Percentiles rank a stretch among this genome's conserved stretches.
Conservation (phyloP, 2,888 invertebrate species). For the Dicycla oo region DNA sequence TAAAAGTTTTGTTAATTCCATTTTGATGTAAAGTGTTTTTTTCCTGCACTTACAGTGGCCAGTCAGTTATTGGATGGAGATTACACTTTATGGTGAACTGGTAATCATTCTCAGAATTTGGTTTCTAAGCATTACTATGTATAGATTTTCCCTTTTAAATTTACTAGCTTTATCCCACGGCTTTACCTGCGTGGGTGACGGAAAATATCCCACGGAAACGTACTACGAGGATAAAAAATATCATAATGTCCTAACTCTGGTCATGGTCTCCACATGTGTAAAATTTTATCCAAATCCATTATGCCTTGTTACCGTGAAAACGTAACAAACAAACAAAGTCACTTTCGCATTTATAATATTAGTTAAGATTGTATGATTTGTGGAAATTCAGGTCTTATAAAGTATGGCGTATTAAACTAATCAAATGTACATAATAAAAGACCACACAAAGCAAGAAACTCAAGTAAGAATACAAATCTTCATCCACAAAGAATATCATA, state of each 20-base stretch:
- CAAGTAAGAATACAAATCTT: slow-evolving; percentile 20
- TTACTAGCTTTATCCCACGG: too few relatives aligned
- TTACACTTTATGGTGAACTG: background rate
- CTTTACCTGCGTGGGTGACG: too few relatives aligned
- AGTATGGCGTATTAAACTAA: background rate
- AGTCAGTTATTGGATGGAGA: slow-evolving; percentile 11
- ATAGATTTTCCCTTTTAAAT: too few relatives aligned
- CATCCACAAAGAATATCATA: slow-evolving; percentile 1
- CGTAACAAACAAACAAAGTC: too few relatives aligned
- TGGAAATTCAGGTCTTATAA: background rate
- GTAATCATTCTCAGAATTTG: background rate
- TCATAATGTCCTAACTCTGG: too few relatives aligned
- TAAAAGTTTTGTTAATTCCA: slow-evolving; percentile 31
- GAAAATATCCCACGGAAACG: too few relatives aligned
- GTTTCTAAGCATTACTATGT: background rate
- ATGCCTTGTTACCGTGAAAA: too few relatives aligned
- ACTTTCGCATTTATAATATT: too few relatives aligned
- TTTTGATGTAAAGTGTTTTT: slow-evolving; percentile 42
- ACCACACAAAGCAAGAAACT: slow-evolving; percentile 8
- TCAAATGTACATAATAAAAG: slow-evolving; percentile 8
- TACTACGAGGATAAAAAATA: too few relatives aligned
- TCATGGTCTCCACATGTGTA: too few relatives aligned
- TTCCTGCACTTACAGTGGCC: slow-evolving; percentile 5
- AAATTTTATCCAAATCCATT: too few relatives aligned
- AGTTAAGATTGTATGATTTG: background rate